Evolutionary conservation across 2,888 invertebrate genomes (phyloP).

Genomic region (Agonopterix heracliana): DNA sequence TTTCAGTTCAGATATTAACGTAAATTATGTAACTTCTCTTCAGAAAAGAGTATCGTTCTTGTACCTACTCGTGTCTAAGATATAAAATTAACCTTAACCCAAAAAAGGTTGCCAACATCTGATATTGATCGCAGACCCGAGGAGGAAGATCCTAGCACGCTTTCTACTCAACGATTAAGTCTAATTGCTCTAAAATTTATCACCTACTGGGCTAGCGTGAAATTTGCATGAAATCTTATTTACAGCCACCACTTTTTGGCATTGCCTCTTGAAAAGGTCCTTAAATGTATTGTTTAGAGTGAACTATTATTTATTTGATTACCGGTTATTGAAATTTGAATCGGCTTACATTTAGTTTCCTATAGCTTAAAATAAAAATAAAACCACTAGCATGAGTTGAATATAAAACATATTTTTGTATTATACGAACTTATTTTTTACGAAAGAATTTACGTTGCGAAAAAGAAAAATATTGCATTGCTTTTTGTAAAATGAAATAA

Average conservation of each 20-base stretch:
- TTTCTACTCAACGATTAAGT: slow-evolving; percentile 65
- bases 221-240: slow-evolving; percentile 31
- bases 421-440: too few species aligned
- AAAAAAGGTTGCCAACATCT: slow-evolving; percentile 36
- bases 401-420: too few species aligned
- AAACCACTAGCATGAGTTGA: too few species aligned
- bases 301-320: too few species aligned
- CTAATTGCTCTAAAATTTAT: slow-evolving; percentile 68
- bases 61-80: not conserved
- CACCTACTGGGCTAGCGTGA: slow-evolving; percentile 43
- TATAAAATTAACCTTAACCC: not conserved
- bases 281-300: not conserved
- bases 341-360: too few species aligned
- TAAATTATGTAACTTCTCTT: not conserved
- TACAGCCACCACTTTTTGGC: slow-evolving; percentile 20
- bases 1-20: not conserved
- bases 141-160: slow-evolving; percentile 54
- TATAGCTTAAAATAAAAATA: too few species aligned
- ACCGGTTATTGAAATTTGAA: too few species aligned
- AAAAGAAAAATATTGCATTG: too few species aligned
- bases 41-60: not conserved
- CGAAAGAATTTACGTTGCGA: too few species aligned
- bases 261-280: not conserved
- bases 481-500: too few species aligned
- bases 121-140: slow-evolving; percentile 50